These are phyloP conservation scores for Otis tarda DNA, from an alignment of 2,113 vertebrate genomes.

Conservation along the genomic window DNA sequence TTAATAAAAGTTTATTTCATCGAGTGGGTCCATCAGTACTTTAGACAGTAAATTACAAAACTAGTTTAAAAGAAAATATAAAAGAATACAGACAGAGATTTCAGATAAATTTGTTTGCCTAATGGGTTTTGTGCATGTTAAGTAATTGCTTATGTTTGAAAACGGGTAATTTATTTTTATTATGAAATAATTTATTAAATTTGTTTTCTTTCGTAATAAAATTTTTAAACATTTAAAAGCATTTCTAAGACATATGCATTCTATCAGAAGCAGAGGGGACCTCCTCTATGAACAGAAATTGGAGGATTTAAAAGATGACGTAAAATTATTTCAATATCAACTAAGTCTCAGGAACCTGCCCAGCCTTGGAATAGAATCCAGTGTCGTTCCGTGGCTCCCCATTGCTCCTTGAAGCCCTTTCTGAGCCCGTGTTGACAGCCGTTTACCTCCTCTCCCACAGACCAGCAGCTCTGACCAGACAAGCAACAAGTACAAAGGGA, in stretches of 20 bases:
- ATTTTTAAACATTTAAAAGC: not conserved
- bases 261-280: not conserved
- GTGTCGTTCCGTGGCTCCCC: not conserved
- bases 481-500: not conserved
- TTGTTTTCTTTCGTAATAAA: not conserved
- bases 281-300: not conserved
- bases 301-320: not conserved
- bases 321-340: not conserved
- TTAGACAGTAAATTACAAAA: not conserved
- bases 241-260: not conserved
- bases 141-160: not conserved
- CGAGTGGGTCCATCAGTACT: not conserved
- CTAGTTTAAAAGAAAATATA: not conserved
- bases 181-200: not conserved
- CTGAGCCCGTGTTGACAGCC: not conserved
- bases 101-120: not conserved
- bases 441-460: not conserved
- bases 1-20: not conserved
- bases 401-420: not conserved
- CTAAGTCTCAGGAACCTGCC: not conserved
- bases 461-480: not conserved
- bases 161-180: not conserved
- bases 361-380: not conserved
- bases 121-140: not conserved
- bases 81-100: not conserved